A percentile compares a stretch with the other conserved stretches of the same genome.
Evolutionary conservation across 2,797 vertebrate species (phyloP).

Genomic region (Myotis vivesi): DNA sequence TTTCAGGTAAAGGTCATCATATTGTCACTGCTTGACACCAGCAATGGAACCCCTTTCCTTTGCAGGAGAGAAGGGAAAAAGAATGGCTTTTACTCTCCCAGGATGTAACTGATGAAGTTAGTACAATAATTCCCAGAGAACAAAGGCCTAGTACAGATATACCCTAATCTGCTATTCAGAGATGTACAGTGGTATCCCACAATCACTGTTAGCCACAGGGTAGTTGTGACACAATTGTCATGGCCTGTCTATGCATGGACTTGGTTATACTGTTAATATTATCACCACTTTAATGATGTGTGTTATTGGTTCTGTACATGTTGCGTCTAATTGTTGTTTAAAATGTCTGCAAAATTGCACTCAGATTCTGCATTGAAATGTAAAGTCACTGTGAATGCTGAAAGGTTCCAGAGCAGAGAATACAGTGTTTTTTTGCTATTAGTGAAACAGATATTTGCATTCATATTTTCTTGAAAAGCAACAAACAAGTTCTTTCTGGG

Average conservation of each 20-base stretch:
- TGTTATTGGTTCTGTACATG: conserved; percentile 15
- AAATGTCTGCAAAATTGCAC: conserved; percentile 27
- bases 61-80: conserved; percentile 30
- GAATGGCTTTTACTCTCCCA: conserved; percentile 5
- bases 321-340: conserved; percentile 42
- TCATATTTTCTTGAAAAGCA: conserved; percentile 31
- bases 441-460: not conserved
- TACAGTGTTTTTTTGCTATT: not conserved
- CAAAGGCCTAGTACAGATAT: not conserved
- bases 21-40: conserved; percentile 25
- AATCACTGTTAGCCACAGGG: not conserved
- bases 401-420: not conserved
- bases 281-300: not conserved
- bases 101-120: conserved; percentile 1
- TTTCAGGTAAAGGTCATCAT: conserved; percentile 47
- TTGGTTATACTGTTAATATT: conserved; percentile 37
- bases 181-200: not conserved
- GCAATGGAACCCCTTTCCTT: conserved; percentile 29
- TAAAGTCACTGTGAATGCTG: not conserved
- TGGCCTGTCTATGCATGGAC: not conserved
- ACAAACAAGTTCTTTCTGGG: not conserved
- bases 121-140: conserved; percentile 14
- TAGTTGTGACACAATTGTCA: not conserved
- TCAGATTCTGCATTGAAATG: not conserved
- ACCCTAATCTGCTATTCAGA: not conserved